Evolutionary conservation across 1,140 invertebrate species (phyloP).

Genomic region (Theocolax elegans): DNA sequence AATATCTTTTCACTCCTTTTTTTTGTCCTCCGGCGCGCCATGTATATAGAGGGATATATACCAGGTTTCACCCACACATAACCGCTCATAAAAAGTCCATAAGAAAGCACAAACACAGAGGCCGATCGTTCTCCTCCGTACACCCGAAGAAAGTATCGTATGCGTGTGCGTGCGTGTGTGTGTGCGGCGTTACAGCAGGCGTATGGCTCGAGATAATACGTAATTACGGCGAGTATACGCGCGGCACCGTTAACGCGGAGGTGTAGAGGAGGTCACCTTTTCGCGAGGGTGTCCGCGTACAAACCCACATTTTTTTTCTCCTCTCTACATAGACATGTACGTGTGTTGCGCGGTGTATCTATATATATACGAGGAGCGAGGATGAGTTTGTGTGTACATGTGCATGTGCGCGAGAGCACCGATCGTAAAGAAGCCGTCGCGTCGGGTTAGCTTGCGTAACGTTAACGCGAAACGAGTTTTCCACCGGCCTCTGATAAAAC

Average conservation of each 20-base stretch:
- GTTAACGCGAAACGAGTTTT: constrained; percentile 57
- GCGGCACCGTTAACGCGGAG: background rate
- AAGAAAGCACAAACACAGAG: background rate
- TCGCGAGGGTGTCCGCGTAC: background rate
- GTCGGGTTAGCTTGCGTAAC: constrained; percentile 56
- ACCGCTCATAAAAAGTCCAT: constrained; percentile 30
- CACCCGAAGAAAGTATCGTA: background rate
- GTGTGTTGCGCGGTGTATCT: no score
- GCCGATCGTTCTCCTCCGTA: background rate
- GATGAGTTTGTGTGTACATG: no score
- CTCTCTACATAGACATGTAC: no score
- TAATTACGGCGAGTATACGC: constrained; percentile 14
- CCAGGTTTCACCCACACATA: background rate
- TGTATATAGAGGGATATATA: background rate
- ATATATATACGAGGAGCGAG: no score
- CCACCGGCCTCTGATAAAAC: constrained; percentile 41
- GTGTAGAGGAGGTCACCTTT: background rate
- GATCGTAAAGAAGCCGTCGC: constrained; percentile 59
- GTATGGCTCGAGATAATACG: constrained; percentile 27
- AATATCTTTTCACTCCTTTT: constrained; percentile 18
- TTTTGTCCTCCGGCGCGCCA: background rate
- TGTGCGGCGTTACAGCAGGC: background rate
- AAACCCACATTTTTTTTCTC: no score
- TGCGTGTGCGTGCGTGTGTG: background rate
- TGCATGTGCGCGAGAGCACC: background rate